A percentile compares a stretch with the other conserved stretches of the same genome.
phyloP scores from a whole-genome alignment of 2,888 invertebrate species.

The Sepioteuthis lessoniana region DNA sequence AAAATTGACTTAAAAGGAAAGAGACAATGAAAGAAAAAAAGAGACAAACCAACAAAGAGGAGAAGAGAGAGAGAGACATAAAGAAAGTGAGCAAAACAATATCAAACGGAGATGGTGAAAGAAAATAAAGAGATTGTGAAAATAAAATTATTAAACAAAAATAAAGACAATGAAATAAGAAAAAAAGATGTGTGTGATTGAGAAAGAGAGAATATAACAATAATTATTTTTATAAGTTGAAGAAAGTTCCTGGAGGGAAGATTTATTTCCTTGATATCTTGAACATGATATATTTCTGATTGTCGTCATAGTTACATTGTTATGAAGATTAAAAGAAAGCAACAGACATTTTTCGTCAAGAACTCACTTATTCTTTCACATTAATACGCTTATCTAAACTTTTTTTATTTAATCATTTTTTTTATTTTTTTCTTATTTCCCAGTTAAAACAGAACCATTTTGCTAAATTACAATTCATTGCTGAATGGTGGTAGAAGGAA shows the following conservation, averaged over 20 bases:
- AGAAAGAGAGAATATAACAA: neutral
- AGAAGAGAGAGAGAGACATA: too few species aligned
- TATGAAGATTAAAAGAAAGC: conserved; percentile 18
- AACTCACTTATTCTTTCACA: neutral
- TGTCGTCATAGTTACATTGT: neutral
- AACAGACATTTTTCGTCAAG: neutral
- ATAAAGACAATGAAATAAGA: neutral
- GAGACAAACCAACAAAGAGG: neutral
- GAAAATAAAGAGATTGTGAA: neutral
- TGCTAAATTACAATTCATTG: conserved; percentile 33
- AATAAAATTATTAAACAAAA: neutral
- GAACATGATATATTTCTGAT: neutral
- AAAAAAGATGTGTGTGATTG: neutral
- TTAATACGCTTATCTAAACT: conserved; percentile 20
- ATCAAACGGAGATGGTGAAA: neutral
- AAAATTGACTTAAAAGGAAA: neutral
- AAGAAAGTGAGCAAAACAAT: too few species aligned
- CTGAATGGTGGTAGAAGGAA: neutral
- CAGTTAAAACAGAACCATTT: conserved; percentile 11
- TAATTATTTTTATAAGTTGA: neutral
- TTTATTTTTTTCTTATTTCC: neutral
- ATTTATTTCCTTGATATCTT: conserved; percentile 21
- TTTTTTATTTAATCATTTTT: neutral
- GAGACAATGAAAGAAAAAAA: too few species aligned
- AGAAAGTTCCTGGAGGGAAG: neutral